Base-by-base conservation (phyloP, 2,113 vertebrate species). In the Phaethon lepturus region DNA sequence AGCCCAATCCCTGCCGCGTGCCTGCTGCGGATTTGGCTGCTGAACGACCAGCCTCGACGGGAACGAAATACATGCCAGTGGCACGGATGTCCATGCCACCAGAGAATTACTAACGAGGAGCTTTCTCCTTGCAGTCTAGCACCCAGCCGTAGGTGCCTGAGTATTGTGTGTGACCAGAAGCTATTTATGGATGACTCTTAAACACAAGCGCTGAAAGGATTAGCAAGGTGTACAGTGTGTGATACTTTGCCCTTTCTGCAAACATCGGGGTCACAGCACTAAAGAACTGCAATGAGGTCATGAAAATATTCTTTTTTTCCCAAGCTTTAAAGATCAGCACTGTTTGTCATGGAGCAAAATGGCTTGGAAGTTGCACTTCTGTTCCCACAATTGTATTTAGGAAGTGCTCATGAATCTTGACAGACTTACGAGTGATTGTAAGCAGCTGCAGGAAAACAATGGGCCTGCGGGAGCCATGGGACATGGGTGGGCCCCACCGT, bases 301-400 rank as follows among this genome's bases (percentile, higher is more conserved):
- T 91, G 72, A 87, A 95, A 96, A 82, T 85, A 59, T 2, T 50
- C 26, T 64, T 59, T 59, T 91, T 75, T 88, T 86, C 86, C 86
- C 76, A 42, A 1, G 83, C 86, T 95, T 91, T 95, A 95, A 94
- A 96, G 86, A 97, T 89, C 94, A 95, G 84, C 9, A 8, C 40
- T 93, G 25, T 95, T 96, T 87, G 80, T 96, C 84, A 89, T 87
- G 89, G 84, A 93, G 77, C 66, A 91, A 66, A 94, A 94, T 64
- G 77, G 33, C 93, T 93, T 95, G 80, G 87, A 91, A 95, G 64
- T 89, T 93, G 91, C 93, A 96, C 73, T 94, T 95, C 89, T 94
- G 91, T 95, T 97, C 97, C 96, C 95, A 97, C 93, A 66, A 97
- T 97, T 96, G 96, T 97, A 58, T 96, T 95, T 95, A 53, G 85